phyloP scores from a whole-genome alignment of 2,113 vertebrate genomes.

The Eublepharis macularius region DNA sequence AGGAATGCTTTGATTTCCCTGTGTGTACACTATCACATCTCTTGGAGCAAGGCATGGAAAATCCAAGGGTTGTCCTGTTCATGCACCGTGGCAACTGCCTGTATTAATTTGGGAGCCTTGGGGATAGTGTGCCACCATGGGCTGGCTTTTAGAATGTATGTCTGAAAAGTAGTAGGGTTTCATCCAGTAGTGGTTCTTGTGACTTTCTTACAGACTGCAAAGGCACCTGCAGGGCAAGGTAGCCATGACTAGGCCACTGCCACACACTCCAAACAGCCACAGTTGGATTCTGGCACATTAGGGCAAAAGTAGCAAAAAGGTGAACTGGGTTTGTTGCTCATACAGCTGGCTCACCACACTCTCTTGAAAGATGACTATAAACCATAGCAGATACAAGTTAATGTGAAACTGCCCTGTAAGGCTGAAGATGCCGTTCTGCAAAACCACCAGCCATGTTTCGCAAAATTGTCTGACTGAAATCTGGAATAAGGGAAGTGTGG shows the following conservation, averaged over 20 bases:
- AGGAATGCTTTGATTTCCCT: too few relatives aligned
- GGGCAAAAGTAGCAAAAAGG: not conserved
- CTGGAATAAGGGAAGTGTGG: not conserved
- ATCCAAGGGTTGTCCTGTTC: too few relatives aligned
- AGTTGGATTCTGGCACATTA: not conserved
- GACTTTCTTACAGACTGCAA: not conserved
- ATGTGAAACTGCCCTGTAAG: not conserved
- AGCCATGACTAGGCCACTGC: not conserved
- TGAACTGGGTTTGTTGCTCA: not conserved
- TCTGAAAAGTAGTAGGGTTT: too few relatives aligned
- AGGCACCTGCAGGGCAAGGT: not conserved
- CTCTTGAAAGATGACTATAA: not conserved
- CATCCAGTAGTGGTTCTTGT: not conserved
- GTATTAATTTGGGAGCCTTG: too few relatives aligned
- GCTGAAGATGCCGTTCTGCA: not conserved
- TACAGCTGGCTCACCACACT: not conserved
- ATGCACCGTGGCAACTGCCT: too few relatives aligned
- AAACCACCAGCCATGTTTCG: not conserved
- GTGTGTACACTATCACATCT: too few relatives aligned
- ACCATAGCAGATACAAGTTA: not conserved
- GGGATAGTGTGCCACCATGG: too few relatives aligned
- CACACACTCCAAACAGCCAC: too few relatives aligned
- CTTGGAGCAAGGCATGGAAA: too few relatives aligned
- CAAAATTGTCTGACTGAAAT: not conserved
- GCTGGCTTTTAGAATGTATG: too few relatives aligned